Percentiles rank a stretch among this genome's conserved stretches.
Evolutionary conservation across 2,888 invertebrate species (phyloP).

Genomic region (Bombylius major): DNA sequence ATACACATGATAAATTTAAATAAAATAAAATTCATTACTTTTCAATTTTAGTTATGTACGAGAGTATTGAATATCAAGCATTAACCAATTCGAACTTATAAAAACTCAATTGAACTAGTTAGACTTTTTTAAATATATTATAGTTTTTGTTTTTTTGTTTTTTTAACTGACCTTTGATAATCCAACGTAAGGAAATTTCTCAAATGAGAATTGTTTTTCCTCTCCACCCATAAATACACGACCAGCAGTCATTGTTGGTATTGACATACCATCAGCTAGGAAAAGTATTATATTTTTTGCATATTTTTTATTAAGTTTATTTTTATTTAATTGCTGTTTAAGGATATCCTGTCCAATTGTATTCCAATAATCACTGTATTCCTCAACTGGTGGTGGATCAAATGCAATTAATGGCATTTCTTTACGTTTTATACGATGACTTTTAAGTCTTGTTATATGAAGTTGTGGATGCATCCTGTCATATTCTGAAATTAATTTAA

Average conservation of each 20-base stretch:
- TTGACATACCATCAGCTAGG: conserved; percentile 77
- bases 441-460: conserved; percentile 9
- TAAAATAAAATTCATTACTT: no score
- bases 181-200: conserved; percentile 62
- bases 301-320: conserved; percentile 28
- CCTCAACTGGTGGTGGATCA: conserved; percentile 24
- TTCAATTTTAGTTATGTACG: no score
- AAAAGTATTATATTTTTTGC: conserved; percentile 55
- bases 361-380: conserved; percentile 37
- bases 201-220: conserved; percentile 58
- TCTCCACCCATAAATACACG: conserved; percentile 69
- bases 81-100: no score
- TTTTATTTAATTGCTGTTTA: conserved; percentile 28
- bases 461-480: conserved; percentile 27
- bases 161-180: conserved; percentile 51
- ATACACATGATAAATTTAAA: no score
- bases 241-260: conserved; percentile 68
- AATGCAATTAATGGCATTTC: conserved; percentile 30
- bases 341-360: conserved; percentile 37
- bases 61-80: no score
- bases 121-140: neutral
- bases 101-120: no score
- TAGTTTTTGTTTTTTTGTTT: no score
- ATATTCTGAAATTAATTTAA: neutral
- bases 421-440: conserved; percentile 18